Conservation (phyloP, 2,797 vertebrate species). For the Synaphobranchus kaupii region DNA sequence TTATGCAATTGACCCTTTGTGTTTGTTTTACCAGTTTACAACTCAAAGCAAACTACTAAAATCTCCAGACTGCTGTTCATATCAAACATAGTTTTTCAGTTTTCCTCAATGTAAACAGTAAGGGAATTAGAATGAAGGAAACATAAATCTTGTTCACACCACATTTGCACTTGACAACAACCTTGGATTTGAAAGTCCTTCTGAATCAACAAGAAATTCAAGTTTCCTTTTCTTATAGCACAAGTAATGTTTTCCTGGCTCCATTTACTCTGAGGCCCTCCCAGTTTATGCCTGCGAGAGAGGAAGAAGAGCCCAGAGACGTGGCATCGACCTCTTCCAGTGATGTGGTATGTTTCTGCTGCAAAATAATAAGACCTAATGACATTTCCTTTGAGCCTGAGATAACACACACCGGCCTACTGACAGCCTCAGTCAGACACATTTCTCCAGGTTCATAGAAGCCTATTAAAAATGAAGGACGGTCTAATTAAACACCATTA, state of each 20-base stretch:
- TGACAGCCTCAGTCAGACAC: background rate
- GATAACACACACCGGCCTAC: background rate
- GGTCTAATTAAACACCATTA: slow-evolving; percentile 23
- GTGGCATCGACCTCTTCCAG: background rate
- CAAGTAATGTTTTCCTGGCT: no score
- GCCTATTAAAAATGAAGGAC: no score
- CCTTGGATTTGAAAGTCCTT: background rate
- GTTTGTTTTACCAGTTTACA: background rate
- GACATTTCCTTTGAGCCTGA: slow-evolving; percentile 15
- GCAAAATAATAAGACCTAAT: background rate
- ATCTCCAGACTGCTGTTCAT: background rate
- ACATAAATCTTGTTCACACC: background rate
- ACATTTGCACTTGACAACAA: background rate
- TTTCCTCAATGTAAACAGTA: background rate
- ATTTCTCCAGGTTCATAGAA: slow-evolving; percentile 21
- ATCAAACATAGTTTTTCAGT: background rate
- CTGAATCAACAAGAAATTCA: background rate
- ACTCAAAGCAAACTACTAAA: background rate
- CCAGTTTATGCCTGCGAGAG: background rate
- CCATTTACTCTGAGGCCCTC: background rate
- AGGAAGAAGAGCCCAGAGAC: background rate
- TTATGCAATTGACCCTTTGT: no score
- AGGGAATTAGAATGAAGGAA: background rate
- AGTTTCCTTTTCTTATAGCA: background rate
- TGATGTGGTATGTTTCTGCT: background rate